Base-by-base conservation (phyloP, 1,140 invertebrate species). In the Eufriesea mexicana region DNA sequence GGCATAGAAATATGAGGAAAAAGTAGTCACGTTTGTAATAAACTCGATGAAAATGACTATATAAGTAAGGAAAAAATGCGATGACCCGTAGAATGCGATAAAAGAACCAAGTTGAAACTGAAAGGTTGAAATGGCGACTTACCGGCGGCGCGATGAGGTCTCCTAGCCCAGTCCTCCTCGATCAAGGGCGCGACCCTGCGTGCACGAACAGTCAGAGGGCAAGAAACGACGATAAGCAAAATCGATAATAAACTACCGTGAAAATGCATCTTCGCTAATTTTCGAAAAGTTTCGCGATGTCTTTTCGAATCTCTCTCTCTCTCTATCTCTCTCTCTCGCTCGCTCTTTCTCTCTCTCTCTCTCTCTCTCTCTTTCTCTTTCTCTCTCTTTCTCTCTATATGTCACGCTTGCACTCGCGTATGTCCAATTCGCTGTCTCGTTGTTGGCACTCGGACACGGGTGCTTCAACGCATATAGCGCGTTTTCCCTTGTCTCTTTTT, bases 161-260 rank as follows among this genome's bases (percentile, higher is more conserved):
- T 91, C 25, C 90, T 93, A 59, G 92, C 89, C 92, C 91, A 92
- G 57, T 94, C 93, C 67, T 94, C 93, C 82, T 94, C 93, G 77
- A 94, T 91, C 55, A 94, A 89, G 54, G 93, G 93, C 75, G 92
- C 90, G 84, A 93, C 90, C 78, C 89, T 91, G 55, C 92, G 87
- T 42, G 89, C 89, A 62, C 85, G 83, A 61, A 86, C 68, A 59
- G 82, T 89, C 84, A 89, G 76, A 68, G 91, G 89, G 70, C 87
- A 87, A 72, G 84, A 88, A 54, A 90, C 77, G 70, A 92, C 76
- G 88, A 88, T 84, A 70, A 92, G 84, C 35, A 93, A 75, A 59
- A 92, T 82, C 70, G 87, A 79, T 83, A 91, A 77, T 51, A 91
- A 82, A 79, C 87, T 78, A 64, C 75, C 75, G 89, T 91, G 84